These are phyloP conservation scores for human DNA, from an alignment of 2,113 vertebrate species.

Conservation along the genomic window DNA sequence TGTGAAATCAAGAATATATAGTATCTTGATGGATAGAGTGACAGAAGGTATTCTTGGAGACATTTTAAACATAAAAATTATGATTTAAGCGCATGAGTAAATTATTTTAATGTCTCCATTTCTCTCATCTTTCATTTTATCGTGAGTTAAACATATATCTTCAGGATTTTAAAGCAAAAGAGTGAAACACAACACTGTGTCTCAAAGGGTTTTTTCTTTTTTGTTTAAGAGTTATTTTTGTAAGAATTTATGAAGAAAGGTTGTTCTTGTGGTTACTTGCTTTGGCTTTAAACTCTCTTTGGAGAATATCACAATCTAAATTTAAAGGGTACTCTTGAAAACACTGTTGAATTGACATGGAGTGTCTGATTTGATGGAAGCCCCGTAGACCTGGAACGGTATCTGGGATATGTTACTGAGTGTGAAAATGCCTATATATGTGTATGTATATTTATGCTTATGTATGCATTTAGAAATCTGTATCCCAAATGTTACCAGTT, in stretches of 20 bases:
- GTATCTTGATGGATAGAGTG: neutral
- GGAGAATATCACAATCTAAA: neutral
- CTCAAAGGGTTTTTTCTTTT: slow-evolving; percentile 46
- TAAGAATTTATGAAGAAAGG: neutral
- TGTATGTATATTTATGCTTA: neutral
- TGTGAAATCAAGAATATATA: neutral
- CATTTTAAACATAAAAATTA: neutral
- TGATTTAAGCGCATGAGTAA: neutral
- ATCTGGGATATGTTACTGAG: neutral
- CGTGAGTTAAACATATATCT: slow-evolving; percentile 17
- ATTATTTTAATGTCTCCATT: slow-evolving; percentile 12
- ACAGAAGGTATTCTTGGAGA: neutral
- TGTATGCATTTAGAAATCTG: neutral
- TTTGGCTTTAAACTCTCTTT: slow-evolving; percentile 19
- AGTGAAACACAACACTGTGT: slow-evolving; percentile 24
- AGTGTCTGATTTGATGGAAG: neutral
- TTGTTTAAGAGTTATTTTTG: slow-evolving; percentile 20
- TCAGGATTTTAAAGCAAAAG: slow-evolving; percentile 54
- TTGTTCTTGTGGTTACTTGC: neutral
- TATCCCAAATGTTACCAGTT: neutral
- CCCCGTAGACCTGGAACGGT: neutral
- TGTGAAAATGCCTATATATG: neutral
- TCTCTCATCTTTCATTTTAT: slow-evolving; percentile 32
- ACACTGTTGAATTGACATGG: no score
- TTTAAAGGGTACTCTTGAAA: neutral